These are phyloP conservation scores for Aphidius colemani DNA, from an alignment of 2,888 invertebrate species.

Conservation along the genomic window DNA sequence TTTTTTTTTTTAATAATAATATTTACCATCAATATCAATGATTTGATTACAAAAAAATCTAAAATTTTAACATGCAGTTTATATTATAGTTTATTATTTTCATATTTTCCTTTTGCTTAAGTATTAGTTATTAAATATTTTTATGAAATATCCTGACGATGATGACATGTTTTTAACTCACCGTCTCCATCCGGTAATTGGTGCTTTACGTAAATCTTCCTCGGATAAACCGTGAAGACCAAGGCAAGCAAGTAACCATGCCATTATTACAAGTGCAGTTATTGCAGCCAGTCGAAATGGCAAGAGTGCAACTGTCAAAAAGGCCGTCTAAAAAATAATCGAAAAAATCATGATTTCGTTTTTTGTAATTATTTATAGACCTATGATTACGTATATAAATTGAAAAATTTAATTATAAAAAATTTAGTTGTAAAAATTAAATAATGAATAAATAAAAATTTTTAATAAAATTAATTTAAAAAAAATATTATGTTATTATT, in stretches of 20 bases:
- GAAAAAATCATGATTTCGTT: too few relatives aligned
- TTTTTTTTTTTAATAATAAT: too few relatives aligned
- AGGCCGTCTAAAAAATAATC: slow-evolving; percentile 70
- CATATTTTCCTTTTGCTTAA: not conserved
- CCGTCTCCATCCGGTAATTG: slow-evolving; percentile 90
- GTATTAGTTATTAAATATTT: not conserved
- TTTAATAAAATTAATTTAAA: too few relatives aligned
- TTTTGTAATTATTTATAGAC: too few relatives aligned
- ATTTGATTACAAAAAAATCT: too few relatives aligned
- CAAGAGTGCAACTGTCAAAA: slow-evolving; percentile 82
- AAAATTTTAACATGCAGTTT: too few relatives aligned
- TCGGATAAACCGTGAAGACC: slow-evolving; percentile 81
- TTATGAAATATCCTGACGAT: not conserved
- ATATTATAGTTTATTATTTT: not conserved
- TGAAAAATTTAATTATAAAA: too few relatives aligned
- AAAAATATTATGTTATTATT: too few relatives aligned
- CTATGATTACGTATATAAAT: too few relatives aligned
- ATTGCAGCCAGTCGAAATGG: slow-evolving; percentile 82
- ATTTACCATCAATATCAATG: too few relatives aligned
- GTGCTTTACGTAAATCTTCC: slow-evolving; percentile 77
- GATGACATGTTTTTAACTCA: slow-evolving; percentile 60
- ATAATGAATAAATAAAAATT: too few relatives aligned
- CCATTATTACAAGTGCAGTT: slow-evolving; percentile 75
- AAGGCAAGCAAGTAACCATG: slow-evolving; percentile 83
- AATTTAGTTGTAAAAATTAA: too few relatives aligned